Conservation (phyloP, 2,113 vertebrate genomes). For the Hippoglossus stenolepis region DNA sequence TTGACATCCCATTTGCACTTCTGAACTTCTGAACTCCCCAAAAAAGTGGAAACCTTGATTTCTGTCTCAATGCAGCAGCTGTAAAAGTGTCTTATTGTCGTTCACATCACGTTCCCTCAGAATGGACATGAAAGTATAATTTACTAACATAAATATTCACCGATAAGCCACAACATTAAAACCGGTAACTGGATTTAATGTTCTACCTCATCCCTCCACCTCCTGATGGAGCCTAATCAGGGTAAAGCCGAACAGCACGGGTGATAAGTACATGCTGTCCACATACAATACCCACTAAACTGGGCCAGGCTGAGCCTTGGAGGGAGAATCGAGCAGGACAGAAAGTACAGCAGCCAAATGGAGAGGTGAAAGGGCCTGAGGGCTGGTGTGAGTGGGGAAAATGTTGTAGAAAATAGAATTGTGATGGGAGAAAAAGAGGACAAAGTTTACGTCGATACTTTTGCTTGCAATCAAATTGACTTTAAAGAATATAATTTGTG, state of each 20-base stretch:
- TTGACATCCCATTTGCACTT: constrained; percentile 35
- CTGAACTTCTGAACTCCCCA: constrained; percentile 22
- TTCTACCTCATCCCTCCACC: background rate
- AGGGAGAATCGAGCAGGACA: constrained; percentile 59
- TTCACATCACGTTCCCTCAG: background rate
- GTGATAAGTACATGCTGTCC: constrained; percentile 6
- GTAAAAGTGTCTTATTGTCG: background rate
- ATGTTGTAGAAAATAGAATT: constrained; percentile 3
- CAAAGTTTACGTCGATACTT: constrained; percentile 25
- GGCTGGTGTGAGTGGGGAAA: constrained; percentile 45
- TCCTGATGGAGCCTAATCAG: constrained; percentile 7
- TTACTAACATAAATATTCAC: constrained; percentile 1
- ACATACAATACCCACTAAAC: constrained; percentile 37
- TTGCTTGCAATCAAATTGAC: constrained; percentile 24
- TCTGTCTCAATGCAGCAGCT: constrained; percentile 14
- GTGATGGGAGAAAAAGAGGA: constrained; percentile 9
- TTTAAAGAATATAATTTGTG: background rate
- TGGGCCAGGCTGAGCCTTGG: constrained; percentile 61
- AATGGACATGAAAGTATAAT: constrained; percentile 6
- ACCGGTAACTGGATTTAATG: too few relatives aligned
- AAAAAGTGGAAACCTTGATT: constrained; percentile 24
- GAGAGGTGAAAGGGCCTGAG: constrained; percentile 46
- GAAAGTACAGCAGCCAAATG: constrained; percentile 58
- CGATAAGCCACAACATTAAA: background rate
- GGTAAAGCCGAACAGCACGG: constrained; percentile 14